Evolutionary conservation across 2,797 vertebrate genomes (phyloP).

Genomic region (Melanotaenia nigrans): DNA sequence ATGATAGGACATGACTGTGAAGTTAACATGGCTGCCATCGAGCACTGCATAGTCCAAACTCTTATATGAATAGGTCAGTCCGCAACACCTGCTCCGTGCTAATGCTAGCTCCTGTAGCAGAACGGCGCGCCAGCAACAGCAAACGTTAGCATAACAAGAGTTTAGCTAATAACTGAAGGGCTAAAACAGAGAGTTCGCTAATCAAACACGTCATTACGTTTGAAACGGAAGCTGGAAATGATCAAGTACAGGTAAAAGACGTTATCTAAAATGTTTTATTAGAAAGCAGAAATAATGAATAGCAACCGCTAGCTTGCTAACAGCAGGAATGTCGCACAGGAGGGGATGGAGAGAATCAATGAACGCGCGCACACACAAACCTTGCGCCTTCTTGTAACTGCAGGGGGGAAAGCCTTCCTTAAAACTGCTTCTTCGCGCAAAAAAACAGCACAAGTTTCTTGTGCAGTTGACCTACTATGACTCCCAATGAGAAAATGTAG

Average conservation of each 20-base stretch:
- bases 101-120: constrained; percentile 26
- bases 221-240: background rate
- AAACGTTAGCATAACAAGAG: constrained; percentile 43
- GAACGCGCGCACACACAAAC: constrained; percentile 62
- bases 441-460: background rate
- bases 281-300: constrained; percentile 7
- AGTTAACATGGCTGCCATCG: constrained; percentile 64
- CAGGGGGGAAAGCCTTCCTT: background rate
- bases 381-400: constrained; percentile 38
- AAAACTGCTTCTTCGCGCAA: background rate
- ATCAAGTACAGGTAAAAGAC: background rate
- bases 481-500: background rate
- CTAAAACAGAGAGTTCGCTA: background rate
- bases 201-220: background rate
- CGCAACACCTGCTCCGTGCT: constrained; percentile 62
- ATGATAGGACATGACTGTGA: constrained; percentile 14
- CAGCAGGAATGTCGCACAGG: constrained; percentile 53
- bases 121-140: constrained; percentile 30
- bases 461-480: background rate
- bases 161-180: background rate
- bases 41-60: constrained; percentile 36
- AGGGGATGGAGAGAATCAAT: constrained; percentile 59
- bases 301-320: constrained; percentile 47
- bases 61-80: constrained; percentile 27
- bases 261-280: background rate